Conservation (phyloP, 2,113 vertebrate species). For the Sorex fumeus region DNA sequence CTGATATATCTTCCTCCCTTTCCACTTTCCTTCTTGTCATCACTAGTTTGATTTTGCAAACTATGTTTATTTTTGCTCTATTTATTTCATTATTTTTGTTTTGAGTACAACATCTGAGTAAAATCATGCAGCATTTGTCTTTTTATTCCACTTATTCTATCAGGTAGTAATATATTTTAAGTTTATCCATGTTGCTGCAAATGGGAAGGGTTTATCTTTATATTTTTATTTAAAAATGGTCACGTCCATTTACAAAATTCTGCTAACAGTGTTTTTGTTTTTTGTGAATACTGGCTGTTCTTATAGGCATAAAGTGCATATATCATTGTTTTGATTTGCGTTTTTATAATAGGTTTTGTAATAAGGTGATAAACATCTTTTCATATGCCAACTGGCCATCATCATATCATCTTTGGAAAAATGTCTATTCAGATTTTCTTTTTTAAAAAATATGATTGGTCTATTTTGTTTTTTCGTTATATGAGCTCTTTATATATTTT, state of each 20-base stretch:
- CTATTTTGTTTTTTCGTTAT: background rate
- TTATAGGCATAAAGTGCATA: background rate
- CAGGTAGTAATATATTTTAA: too few species aligned
- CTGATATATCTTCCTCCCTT: background rate
- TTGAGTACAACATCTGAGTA: too few species aligned
- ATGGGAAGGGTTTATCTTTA: too few species aligned
- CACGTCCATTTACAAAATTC: too few species aligned
- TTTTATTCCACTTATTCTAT: too few species aligned
- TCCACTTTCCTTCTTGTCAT: background rate
- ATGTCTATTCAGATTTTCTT: background rate
- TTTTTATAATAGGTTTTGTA: background rate
- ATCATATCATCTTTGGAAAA: background rate
- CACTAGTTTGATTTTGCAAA: too few species aligned
- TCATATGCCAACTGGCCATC: background rate
- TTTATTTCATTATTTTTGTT: too few species aligned
- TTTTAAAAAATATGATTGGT: background rate
- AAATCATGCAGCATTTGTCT: too few species aligned
- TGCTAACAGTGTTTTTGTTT: background rate
- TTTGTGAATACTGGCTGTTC: background rate
- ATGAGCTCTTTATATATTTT: too few species aligned
- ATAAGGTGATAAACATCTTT: background rate
- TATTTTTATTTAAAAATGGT: too few species aligned
- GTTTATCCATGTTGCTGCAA: too few species aligned
- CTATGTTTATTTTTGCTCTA: too few species aligned
- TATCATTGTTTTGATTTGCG: background rate